Conservation (phyloP, 2,888 invertebrate species). For the Aphrophora alni region DNA sequence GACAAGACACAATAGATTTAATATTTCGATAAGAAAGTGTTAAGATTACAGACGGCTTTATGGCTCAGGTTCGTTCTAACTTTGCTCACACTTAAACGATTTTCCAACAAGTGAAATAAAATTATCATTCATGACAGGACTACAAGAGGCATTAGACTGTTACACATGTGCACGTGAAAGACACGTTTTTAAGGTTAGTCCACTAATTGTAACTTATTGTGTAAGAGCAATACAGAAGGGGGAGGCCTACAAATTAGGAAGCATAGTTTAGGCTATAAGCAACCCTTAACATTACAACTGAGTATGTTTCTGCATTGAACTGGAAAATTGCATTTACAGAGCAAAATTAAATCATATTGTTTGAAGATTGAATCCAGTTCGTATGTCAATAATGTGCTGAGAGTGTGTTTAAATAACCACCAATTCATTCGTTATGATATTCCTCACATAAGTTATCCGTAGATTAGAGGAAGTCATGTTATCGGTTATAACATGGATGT, state of each 20-base stretch:
- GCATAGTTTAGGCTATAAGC: not conserved
- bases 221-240: not conserved
- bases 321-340: not conserved
- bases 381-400: not conserved
- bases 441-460: too few species aligned
- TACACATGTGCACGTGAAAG: not conserved
- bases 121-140: too few species aligned
- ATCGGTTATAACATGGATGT: too few species aligned
- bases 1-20: too few species aligned
- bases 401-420: not conserved
- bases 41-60: too few species aligned
- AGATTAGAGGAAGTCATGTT: too few species aligned
- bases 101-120: too few species aligned
- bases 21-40: too few species aligned
- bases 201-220: not conserved
- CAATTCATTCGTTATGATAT: too few species aligned
- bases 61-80: too few species aligned
- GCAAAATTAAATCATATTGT: constrained; percentile 1
- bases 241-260: not conserved
- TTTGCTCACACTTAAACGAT: too few species aligned
- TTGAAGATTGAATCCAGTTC: not conserved
- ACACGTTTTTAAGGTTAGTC: not conserved
- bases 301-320: not conserved
- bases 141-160: too few species aligned
- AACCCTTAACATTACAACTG: not conserved